Percentiles rank a stretch among this genome's conserved stretches.
Conservation (phyloP, 2,113 vertebrate species). For the Eretmochelys imbricata region DNA sequence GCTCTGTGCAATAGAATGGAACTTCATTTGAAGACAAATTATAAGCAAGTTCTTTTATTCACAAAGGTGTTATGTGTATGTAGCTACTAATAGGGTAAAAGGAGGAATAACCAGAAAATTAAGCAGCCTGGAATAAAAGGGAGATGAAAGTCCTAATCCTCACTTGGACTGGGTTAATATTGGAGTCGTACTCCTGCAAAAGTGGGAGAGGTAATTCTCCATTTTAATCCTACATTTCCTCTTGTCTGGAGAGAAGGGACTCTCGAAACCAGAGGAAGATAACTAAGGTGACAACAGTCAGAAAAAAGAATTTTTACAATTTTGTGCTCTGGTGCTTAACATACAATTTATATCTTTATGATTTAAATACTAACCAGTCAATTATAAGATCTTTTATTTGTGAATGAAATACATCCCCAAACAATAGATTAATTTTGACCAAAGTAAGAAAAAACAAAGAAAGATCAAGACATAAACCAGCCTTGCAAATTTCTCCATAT, state of each 20-base stretch:
- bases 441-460: neutral
- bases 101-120: neutral
- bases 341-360: too few species aligned
- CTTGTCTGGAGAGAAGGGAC: neutral
- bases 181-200: accelerated
- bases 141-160: neutral
- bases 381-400: neutral
- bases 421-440: neutral
- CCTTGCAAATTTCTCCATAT: neutral
- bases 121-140: neutral
- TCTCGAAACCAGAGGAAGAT: neutral
- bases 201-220: neutral
- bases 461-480: neutral
- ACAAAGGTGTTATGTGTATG: too few species aligned
- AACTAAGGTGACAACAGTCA: neutral
- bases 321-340: neutral
- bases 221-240: neutral
- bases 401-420: neutral
- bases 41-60: too few species aligned
- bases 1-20: too few species aligned
- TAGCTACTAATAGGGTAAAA: neutral
- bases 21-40: too few species aligned
- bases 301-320: neutral
- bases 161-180: neutral
- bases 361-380: too few species aligned